Base-by-base conservation (phyloP, 53 echinoderm and acorn worm genomes). In the Apostichopus leukothele region DNA sequence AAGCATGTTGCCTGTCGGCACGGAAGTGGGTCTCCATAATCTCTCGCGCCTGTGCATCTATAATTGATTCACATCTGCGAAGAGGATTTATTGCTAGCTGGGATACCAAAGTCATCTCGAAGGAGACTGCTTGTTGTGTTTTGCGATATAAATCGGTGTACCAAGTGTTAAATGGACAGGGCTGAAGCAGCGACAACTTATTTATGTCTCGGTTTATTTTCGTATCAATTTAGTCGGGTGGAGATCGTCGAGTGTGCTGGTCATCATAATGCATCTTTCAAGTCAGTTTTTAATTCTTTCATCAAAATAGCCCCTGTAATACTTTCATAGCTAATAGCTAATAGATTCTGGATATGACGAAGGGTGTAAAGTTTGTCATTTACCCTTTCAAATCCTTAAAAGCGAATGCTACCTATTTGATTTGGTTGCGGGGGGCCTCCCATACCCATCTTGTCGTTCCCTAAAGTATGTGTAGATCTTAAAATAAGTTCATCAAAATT, bases 31-130 rank as follows among this genome's bases (percentile, higher is more conserved):
- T 57, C 10, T 10, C 57, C 57, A 57, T 57, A 7, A 10, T 57
- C 57, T 7, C 10, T 57, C 7, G 10, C 57, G 57, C 57, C 1
- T 57, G 57, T 57, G 57, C 57, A 57, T 9, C 7, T 57, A 39
- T 39, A 39, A 39, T 57, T 57, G 57, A 57, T 9, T 57, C 57
- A 10, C 10, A 57, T 57, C 57, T 10, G 57, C 57, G 57, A 57
- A n/a, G 4, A 71, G 18, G 71, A 71, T 71, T 71, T 71, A 71
- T 71, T 71, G 71, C 71, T n/a, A n/a, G 71, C 71, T 71, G 71
- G n/a, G 71, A 16, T 71, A 71, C 71, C 13, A 18, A 71, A 71
- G 71, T 19, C 20, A 71, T 71, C 20, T 5, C 18, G 71, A 71
- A 71, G 18, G 71, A 71, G 57, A n/a, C 18, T 1, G 20, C 6